Evolutionary conservation across 2,113 vertebrate species (phyloP).

Genomic region (Alligator mississippiensis): DNA sequence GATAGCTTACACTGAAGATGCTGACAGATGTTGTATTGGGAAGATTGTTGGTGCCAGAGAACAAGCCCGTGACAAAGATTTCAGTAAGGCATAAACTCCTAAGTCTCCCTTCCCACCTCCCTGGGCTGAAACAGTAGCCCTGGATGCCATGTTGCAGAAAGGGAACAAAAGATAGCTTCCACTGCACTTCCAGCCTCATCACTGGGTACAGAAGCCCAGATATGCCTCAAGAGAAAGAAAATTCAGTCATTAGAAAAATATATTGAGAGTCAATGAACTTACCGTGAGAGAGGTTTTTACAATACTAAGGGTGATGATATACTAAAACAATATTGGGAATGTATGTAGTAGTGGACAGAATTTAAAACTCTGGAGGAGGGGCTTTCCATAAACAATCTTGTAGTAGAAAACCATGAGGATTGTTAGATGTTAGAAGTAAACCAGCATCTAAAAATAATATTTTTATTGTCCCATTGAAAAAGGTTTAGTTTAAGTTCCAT

Average conservation of each 20-base stretch:
- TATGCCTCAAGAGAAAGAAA: background rate
- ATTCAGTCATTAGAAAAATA: background rate
- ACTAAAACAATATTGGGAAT: background rate
- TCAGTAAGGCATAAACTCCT: constrained; percentile 66
- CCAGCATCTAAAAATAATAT: constrained; percentile 12
- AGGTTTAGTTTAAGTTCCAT: background rate
- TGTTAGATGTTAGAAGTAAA: background rate
- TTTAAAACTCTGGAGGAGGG: background rate
- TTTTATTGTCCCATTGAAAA: background rate
- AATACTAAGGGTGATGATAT: background rate
- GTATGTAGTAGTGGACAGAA: background rate
- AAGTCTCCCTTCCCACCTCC: constrained; percentile 64
- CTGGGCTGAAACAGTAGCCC: background rate
- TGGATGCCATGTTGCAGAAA: too few relatives aligned
- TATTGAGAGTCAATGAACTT: background rate
- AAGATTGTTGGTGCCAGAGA: constrained; percentile 66
- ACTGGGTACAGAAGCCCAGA: too few relatives aligned
- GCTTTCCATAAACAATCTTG: background rate
- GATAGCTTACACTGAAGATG: background rate
- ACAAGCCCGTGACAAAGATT: constrained; percentile 64
- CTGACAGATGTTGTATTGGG: background rate
- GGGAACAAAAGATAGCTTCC: too few relatives aligned
- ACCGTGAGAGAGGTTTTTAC: background rate
- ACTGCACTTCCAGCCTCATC: too few relatives aligned
- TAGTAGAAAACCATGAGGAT: background rate